phyloP scores from a whole-genome alignment of 2,797 vertebrate species.

The Notamacropus eugenii region DNA sequence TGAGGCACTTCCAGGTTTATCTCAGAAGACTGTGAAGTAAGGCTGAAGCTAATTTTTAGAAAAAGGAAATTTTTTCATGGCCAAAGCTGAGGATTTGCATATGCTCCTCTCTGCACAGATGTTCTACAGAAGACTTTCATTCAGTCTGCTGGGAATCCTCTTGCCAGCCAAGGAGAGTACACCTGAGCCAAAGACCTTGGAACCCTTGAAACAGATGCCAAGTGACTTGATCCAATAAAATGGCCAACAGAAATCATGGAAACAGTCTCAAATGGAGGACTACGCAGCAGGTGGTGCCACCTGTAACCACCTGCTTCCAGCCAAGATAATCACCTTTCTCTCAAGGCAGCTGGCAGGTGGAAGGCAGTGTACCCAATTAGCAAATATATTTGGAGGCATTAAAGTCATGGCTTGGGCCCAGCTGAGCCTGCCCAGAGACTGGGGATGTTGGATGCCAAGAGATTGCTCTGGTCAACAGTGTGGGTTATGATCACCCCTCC shows the following conservation, averaged over 20 bases:
- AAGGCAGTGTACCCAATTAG: background rate
- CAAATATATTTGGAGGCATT: slow-evolving; percentile 18
- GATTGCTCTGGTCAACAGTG: background rate
- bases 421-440: background rate
- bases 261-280: background rate
- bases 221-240: slow-evolving; percentile 41
- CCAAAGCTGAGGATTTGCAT: background rate
- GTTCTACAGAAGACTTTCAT: background rate
- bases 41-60: slow-evolving; percentile 6
- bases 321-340: slow-evolving; percentile 43
- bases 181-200: slow-evolving; percentile 54
- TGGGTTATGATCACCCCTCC: background rate
- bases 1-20: background rate
- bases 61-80: background rate
- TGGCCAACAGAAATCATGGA: slow-evolving; percentile 35
- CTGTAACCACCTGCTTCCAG: slow-evolving; percentile 22
- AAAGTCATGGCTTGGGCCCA: slow-evolving; percentile 1
- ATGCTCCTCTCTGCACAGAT: background rate
- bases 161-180: slow-evolving; percentile 26
- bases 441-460: background rate
- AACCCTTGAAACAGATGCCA: slow-evolving; percentile 43
- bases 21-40: background rate
- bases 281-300: slow-evolving; percentile 40
- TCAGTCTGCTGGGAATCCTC: slow-evolving; percentile 47
- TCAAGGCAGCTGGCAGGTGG: slow-evolving; percentile 29